Evolutionary conservation across 2,113 vertebrate species (phyloP).

Genomic region (Datnioides undecimradiatus): DNA sequence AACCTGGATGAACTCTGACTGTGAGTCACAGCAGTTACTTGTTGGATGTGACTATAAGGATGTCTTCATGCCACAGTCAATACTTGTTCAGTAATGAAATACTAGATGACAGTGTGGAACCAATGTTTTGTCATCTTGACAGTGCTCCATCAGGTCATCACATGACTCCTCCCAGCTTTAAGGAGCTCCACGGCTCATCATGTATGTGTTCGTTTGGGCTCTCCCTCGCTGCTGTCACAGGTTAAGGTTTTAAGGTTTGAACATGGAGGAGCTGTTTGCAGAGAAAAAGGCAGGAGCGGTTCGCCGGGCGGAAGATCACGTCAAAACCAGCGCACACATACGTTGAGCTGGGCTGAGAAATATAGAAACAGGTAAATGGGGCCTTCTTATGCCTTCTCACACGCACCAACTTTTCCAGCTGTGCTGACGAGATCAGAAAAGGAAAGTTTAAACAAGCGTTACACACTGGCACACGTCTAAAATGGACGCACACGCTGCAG

Average conservation of each 20-base stretch:
- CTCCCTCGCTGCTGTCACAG: too few species aligned
- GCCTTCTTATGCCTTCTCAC: neutral
- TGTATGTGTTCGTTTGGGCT: too few species aligned
- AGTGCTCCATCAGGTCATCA: too few species aligned
- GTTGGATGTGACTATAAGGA: too few species aligned
- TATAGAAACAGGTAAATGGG: neutral
- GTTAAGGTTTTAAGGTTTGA: too few species aligned
- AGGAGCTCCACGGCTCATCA: too few species aligned
- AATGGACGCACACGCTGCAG: neutral
- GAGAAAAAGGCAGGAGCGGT: neutral
- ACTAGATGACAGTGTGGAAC: too few species aligned
- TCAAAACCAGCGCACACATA: neutral
- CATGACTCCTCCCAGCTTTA: too few species aligned
- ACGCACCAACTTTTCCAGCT: slow-evolving; percentile 2
- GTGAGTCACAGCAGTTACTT: neutral
- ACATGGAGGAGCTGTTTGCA: neutral
- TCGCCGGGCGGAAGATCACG: neutral
- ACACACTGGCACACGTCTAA: neutral
- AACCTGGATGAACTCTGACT: neutral
- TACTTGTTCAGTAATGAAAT: too few species aligned
- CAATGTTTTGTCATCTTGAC: too few species aligned
- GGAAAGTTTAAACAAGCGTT: slow-evolving; percentile 10
- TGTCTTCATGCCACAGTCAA: too few species aligned
- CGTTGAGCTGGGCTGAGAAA: neutral
- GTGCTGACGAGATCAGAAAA: slow-evolving; percentile 11